Evolutionary conservation across 1,140 invertebrate genomes (phyloP), one percentile per base, ranked within the genome.

Genomic region (Manduca sexta): DNA sequence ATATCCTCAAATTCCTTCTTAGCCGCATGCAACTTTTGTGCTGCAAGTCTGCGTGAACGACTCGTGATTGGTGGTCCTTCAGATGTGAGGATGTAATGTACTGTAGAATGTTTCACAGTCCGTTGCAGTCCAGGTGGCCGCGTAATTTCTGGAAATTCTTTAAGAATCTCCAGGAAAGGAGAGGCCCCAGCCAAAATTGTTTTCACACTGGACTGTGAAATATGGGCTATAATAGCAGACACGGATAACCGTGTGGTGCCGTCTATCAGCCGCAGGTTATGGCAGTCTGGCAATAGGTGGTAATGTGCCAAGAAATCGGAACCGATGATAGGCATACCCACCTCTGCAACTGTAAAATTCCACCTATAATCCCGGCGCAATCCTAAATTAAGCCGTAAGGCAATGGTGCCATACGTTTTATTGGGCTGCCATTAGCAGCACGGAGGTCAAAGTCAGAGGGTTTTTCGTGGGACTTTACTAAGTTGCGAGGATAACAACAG

Each of bases 381-480:
- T 11, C 37, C 18, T 10, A 48, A 40, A 10, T 48, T 31, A 0
- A 48, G 11, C 1, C 10, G 29, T 3, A 48, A 7, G 0, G 1
- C n/a, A 2, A 48, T 29, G 2, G 7, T 15, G 8, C 45, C 45
- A 12, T 14, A 48, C 5, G 45, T 48, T 11, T 40, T 5, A 42
- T 49, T 6, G n/a, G 11, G 12, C 16, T 43, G 0, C 46, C 38
- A n/a, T 49, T 49, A 18, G 46, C 46, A 6, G 40, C 30, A 8
- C 16, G 17, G 7, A 43, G 13, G 2, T 49, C 3, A 5, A 13
- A 43, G 12, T 26, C 47, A 13, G 40, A 12, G 16, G 13, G 26
- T 31, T 21, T 1, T 11, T 37, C 1, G 15, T n/a, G 6, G 6
- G 10, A 5, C n/a, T 2, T 31, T 12, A 31, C 5, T 7, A 6